Evolutionary conservation across 30 jellyfish, hydroid and myxozoan genomes (phyloP), one percentile per base, ranked within the genome.

Genomic region (Hydra vulgaris): DNA sequence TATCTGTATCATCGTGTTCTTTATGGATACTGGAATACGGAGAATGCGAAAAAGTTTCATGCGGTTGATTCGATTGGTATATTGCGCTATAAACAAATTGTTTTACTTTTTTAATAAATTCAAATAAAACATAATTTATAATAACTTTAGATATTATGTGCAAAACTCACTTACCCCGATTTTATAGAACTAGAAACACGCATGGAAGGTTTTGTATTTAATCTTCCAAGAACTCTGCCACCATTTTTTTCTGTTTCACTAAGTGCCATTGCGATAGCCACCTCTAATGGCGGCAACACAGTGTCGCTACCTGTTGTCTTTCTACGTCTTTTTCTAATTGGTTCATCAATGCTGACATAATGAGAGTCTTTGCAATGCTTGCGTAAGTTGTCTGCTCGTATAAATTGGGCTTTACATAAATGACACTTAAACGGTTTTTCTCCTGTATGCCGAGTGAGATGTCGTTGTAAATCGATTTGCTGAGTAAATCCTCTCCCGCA

Each of bases 401-500:
- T 92, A 79, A 92, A 92, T 83, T 92, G 98, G 26, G 98, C 98
- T 73, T 92, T 92, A 83, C 98, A 92, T 15, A 92, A 87, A 74
- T 92, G 98, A 76, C 98, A 92, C 74, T 92, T 92, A 82, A 92
- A 92, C 18, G 98, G 98, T 68, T 92, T 92, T 76, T 92, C 98
- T 26, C 98, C 98, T n/a, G 98, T 92, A 74, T 92, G 98, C 0
- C 98, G 86, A 0, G 98, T 92, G 8, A 92, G 67, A 81, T 92
- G 98, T 25, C 98, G 89, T 66, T 92, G 98, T 54, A 92, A 78
- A 81, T 92, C 98, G 17, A 92, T 92, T 72, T 92, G 98, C 86
- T 92, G 98, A 7, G 98, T 92, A 80, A 92, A 92, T 23, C 98
- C 98, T 18, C 98, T 95, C 17, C 98, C 98, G 69, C 98, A 92